phyloP scores from a whole-genome alignment of 2,888 invertebrate genomes.

The Malthinus flaveolus region DNA sequence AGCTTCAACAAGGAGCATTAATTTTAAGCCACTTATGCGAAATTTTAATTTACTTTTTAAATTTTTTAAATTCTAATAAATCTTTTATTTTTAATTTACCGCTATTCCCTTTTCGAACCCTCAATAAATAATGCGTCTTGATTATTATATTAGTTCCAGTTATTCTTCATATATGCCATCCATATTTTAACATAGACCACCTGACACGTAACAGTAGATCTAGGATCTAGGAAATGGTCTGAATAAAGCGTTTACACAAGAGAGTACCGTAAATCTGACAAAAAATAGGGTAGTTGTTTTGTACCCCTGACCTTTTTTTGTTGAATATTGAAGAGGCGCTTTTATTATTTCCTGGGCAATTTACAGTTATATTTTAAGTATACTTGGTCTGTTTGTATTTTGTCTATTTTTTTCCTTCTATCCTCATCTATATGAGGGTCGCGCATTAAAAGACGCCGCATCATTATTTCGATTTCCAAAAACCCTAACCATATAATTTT shows the following conservation, averaged over 20 bases:
- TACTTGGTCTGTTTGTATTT: not conserved
- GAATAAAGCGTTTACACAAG: conserved; percentile 9
- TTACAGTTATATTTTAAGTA: conserved; percentile 28
- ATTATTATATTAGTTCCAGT: conserved; percentile 34
- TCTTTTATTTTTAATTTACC: conserved; percentile 1
- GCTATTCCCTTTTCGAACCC: conserved; percentile 3
- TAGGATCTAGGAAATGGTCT: conserved; percentile 11
- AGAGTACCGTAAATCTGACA: conserved; percentile 33
- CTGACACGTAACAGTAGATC: conserved; percentile 34
- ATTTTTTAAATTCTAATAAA: not conserved
- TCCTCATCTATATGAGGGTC: not conserved
- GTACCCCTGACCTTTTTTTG: conserved; percentile 36
- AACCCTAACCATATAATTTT: too few relatives aligned
- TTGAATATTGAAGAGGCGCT: conserved; percentile 25
- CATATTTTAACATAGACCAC: conserved; percentile 32
- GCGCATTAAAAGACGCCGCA: too few relatives aligned
- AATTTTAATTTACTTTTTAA: too few relatives aligned
- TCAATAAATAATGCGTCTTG: conserved; percentile 29
- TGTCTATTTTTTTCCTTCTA: not conserved
- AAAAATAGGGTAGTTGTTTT: conserved; percentile 29
- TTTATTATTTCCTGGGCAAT: conserved; percentile 21
- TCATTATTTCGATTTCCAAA: too few relatives aligned
- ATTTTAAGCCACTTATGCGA: too few relatives aligned
- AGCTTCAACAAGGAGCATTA: too few relatives aligned
- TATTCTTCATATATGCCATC: conserved; percentile 23